These are phyloP conservation scores for Priocnemis perturbator DNA, from an alignment of 2,888 invertebrate genomes.

Conservation along the genomic window DNA sequence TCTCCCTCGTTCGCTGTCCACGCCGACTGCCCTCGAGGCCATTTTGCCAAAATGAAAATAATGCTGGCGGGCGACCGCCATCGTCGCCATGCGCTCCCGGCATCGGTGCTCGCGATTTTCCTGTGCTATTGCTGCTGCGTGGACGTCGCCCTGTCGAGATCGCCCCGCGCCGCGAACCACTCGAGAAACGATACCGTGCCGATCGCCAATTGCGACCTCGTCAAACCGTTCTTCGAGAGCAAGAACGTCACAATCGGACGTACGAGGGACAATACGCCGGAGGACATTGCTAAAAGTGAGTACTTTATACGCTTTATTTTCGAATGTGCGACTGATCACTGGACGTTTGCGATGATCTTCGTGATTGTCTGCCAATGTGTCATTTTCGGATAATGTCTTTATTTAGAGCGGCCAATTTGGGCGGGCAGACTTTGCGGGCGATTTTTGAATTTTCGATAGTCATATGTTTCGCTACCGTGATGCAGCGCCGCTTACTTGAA, in stretches of 20 bases:
- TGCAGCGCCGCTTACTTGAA: no score
- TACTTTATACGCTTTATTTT: constrained; percentile 24
- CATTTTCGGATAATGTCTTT: not conserved
- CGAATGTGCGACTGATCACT: constrained; percentile 11
- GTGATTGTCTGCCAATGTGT: not conserved
- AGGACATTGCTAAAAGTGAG: constrained; percentile 57
- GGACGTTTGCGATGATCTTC: not conserved
- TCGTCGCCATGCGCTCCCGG: constrained; percentile 26
- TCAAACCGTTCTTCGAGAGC: constrained; percentile 62
- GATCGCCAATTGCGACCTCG: constrained; percentile 53
- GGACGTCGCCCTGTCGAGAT: constrained; percentile 57
- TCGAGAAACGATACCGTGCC: constrained; percentile 39
- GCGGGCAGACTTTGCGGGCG: not conserved
- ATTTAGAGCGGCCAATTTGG: no score
- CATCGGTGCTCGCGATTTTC: constrained; percentile 45
- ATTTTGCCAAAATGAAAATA: constrained; percentile 50
- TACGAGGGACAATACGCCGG: constrained; percentile 34
- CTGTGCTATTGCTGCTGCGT: constrained; percentile 45
- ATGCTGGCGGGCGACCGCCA: constrained; percentile 30
- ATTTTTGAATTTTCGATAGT: no score
- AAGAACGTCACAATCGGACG: constrained; percentile 59
- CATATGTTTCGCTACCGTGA: no score
- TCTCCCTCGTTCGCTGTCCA: not conserved
- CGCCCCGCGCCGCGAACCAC: constrained; percentile 50
- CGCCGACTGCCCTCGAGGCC: constrained; percentile 1